Evolutionary conservation across 2,888 invertebrate genomes (phyloP), one percentile per base, ranked within the genome.

Genomic region (Eurytoma californica): DNA sequence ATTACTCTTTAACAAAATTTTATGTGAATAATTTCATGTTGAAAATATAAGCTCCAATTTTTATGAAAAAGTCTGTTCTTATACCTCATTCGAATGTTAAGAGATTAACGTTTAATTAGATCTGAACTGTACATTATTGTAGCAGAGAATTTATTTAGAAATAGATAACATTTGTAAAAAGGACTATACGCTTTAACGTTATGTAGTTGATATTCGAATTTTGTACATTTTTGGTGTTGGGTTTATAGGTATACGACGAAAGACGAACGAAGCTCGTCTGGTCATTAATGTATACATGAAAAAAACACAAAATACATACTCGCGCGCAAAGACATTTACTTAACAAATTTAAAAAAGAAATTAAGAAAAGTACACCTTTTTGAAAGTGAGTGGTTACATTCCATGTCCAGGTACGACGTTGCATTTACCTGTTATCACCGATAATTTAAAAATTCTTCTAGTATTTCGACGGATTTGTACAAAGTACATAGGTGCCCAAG

Each of bases 221-320:
- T 86, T 87, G 86, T 87, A 87, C 82, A 88, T 88, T 88, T 86
- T 84, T 84, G 85, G 83, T 85, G 85, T 85, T 86, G 83, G 83
- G 77, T 82, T 82, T 53, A 79, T 79, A 47, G 16, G 57, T 20
- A 12, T 58, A 74, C 66, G 81, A 77, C 67, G 39, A 58, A 47
- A 53, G 24, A 49, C 63, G 57, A 79, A 72, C 13, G 14, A 75
- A 79, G 13, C 18, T 82, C 55, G 77, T 82, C 61, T 73, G 80
- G 81, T 82, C 76, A 61, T 80, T 80, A 82, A 83, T 72, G 61
- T 67, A 77, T 28, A 82, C 81, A 80, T 9, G 9, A 39, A 39
- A 39, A 39, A 9, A 39, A 39, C 9, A 39, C 39, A 9, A 9
- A 39, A 39, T 9, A 9, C 39, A 39, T 39, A 39, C 39, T 39